Conservation (phyloP, 1,140 invertebrate genomes). For the Diorhabda elongata region DNA sequence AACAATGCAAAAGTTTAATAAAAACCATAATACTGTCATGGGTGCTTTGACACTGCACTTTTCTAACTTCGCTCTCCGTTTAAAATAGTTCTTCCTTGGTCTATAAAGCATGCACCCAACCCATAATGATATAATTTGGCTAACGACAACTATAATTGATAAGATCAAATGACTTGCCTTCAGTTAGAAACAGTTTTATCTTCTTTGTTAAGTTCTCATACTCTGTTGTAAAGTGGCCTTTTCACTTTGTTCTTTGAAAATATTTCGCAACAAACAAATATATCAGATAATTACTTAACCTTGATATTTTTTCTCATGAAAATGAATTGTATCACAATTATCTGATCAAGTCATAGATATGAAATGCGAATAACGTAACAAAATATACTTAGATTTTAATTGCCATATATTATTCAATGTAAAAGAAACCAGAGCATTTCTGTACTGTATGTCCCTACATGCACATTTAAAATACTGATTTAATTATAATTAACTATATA, state of each 20-base stretch:
- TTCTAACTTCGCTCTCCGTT: neutral
- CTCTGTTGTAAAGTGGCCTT: neutral
- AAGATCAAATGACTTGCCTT: neutral
- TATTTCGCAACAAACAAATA: neutral
- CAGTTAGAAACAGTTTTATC: neutral
- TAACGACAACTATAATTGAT: neutral
- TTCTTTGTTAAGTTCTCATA: neutral
- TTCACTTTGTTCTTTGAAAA: neutral
- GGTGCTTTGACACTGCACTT: neutral
- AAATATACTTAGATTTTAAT: too few relatives aligned
- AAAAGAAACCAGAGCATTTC: neutral
- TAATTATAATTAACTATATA: too few relatives aligned
- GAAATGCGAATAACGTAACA: too few relatives aligned
- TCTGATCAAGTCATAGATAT: neutral
- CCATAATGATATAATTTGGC: neutral
- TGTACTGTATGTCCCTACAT: neutral
- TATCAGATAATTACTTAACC: neutral
- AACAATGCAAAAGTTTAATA: neutral
- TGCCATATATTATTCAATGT: too few relatives aligned
- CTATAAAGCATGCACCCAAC: neutral
- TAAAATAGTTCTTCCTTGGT: neutral
- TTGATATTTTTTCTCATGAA: conserved; percentile 3
- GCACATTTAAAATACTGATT: neutral
- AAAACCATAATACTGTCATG: neutral
- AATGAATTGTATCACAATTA: conserved; percentile 1